A percentile compares a stretch with the other conserved stretches of the same genome.
phyloP scores from a whole-genome alignment of 2,888 invertebrate species.

The Gortyna flavago region DNA sequence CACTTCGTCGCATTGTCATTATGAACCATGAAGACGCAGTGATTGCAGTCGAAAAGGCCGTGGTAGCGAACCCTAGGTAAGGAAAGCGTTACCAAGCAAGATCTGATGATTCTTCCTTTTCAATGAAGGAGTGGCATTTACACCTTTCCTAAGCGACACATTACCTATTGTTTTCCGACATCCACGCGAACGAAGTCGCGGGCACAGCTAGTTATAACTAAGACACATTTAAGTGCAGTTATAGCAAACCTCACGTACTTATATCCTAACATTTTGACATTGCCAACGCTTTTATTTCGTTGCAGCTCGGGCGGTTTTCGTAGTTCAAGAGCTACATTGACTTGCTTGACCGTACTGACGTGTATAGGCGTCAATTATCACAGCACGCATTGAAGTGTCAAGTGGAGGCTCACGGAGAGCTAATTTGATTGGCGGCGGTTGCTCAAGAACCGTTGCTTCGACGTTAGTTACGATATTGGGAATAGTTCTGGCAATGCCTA shows the following conservation, averaged over 20 bases:
- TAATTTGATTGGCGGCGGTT: conserved; percentile 84
- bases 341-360: conserved; percentile 53
- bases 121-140: too few relatives aligned
- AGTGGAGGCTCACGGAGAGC: conserved; percentile 81
- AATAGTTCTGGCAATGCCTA: conserved; percentile 5
- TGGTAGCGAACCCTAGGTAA: too few relatives aligned
- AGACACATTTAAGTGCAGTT: conserved; percentile 54
- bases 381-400: conserved; percentile 77
- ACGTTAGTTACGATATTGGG: conserved; percentile 30
- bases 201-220: too few relatives aligned
- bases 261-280: neutral
- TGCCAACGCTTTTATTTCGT: neutral
- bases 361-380: conserved; percentile 77
- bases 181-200: too few relatives aligned
- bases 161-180: too few relatives aligned
- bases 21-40: too few relatives aligned
- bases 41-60: too few relatives aligned
- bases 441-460: conserved; percentile 77
- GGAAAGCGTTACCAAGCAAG: too few relatives aligned
- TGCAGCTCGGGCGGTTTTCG: neutral
- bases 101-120: too few relatives aligned
- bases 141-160: too few relatives aligned
- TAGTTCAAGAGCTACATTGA: neutral
- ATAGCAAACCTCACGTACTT: neutral
- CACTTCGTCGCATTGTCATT: too few relatives aligned